Conservation (phyloP, 2,113 vertebrate genomes). For the Neopipo cinnamomea region DNA sequence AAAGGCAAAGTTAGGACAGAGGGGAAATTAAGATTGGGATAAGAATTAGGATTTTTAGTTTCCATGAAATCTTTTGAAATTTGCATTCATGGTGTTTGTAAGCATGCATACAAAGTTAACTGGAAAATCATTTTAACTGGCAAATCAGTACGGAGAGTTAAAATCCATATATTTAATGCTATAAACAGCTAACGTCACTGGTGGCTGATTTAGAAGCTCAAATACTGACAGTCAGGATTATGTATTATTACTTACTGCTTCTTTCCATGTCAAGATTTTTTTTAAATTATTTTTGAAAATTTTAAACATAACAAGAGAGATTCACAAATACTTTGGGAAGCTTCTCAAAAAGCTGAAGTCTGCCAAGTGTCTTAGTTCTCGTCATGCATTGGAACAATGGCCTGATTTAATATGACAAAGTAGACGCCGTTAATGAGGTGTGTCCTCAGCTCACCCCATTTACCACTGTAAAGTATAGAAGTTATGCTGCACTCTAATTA, state of each 20-base stretch:
- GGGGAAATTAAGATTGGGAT: neutral
- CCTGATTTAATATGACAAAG: constrained; percentile 29
- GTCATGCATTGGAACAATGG: neutral
- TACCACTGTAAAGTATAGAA: neutral
- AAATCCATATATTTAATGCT: neutral
- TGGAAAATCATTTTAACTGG: neutral
- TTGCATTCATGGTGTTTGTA: neutral
- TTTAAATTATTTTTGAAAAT: neutral
- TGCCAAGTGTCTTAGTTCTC: neutral
- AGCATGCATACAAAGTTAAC: neutral
- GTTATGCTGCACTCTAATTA: neutral
- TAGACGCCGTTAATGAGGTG: neutral
- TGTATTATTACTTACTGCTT: neutral
- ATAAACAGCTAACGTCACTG: neutral
- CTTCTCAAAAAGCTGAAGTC: neutral
- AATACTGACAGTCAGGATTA: neutral
- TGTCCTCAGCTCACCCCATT: constrained; percentile 34
- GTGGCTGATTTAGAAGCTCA: neutral
- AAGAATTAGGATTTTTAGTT: neutral
- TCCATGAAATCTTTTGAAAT: neutral
- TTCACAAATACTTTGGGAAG: neutral
- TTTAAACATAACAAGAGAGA: neutral
- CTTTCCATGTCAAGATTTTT: neutral
- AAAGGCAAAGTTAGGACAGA: neutral
- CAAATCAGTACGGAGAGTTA: neutral